Conservation (phyloP, 2,113 vertebrate species). For the Deroptyus accipitrinus region DNA sequence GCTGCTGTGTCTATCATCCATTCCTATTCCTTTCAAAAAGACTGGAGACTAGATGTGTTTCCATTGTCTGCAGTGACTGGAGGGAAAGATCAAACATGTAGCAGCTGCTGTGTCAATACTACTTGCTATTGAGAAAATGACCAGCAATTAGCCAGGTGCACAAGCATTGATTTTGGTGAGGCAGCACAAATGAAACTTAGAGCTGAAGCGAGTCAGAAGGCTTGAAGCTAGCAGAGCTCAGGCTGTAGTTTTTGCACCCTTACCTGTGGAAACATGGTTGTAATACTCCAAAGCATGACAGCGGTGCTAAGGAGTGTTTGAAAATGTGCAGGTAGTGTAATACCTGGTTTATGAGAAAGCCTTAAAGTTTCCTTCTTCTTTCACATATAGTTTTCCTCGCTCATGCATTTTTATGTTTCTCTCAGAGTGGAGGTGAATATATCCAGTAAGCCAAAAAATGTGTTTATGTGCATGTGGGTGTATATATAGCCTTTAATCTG, state of each 20-base stretch:
- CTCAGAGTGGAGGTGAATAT: background rate
- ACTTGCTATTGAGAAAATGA: background rate
- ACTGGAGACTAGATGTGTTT: background rate
- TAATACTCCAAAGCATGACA: background rate
- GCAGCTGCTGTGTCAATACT: background rate
- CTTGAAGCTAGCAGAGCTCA: background rate
- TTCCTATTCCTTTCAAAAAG: background rate
- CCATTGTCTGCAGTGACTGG: background rate
- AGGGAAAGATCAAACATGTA: background rate
- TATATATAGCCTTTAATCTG: slow-evolving; percentile 4
- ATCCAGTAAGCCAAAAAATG: background rate
- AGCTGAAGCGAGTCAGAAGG: background rate
- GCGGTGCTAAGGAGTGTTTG: background rate
- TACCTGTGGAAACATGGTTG: background rate
- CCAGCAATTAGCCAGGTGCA: background rate
- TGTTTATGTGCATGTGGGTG: slow-evolving; percentile 3
- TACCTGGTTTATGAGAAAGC: background rate
- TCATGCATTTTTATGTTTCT: background rate
- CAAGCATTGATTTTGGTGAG: accelerated
- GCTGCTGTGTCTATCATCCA: background rate
- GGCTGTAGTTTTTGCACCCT: background rate
- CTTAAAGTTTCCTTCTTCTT: background rate
- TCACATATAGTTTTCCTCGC: background rate
- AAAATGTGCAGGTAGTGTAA: background rate
- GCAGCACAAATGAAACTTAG: background rate